Conservation (phyloP, 2,113 vertebrate genomes). For the Chamaea fasciata region DNA sequence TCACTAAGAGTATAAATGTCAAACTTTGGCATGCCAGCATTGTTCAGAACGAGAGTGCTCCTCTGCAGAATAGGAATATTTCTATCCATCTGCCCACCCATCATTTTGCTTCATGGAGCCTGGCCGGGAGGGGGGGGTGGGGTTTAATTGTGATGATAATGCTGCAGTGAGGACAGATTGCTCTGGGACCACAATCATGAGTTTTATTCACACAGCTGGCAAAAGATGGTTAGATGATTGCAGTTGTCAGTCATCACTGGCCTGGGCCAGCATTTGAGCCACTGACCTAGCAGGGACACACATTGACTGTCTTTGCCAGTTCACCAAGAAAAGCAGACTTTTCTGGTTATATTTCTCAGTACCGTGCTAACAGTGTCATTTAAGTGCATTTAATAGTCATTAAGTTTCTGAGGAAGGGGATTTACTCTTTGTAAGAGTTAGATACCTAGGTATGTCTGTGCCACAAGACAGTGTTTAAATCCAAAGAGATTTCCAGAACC, state of each 20-base stretch:
- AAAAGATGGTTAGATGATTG: neutral
- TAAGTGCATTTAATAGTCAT: neutral
- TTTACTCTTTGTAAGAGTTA: neutral
- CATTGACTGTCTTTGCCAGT: neutral
- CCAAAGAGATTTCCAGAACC: neutral
- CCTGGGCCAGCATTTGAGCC: neutral
- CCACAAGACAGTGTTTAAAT: neutral
- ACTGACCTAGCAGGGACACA: neutral
- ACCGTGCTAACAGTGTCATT: neutral
- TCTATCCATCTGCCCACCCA: neutral
- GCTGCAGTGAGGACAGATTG: neutral
- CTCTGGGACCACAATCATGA: neutral
- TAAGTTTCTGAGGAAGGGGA: neutral
- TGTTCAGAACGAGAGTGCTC: neutral
- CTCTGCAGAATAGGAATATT: neutral
- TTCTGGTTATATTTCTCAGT: neutral
- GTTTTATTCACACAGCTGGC: neutral
- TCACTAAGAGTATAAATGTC: neutral
- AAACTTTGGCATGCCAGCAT: neutral
- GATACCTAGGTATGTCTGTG: neutral
- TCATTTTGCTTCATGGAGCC: neutral
- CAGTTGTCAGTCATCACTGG: neutral
- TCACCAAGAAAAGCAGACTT: neutral
- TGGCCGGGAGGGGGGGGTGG: neutral
- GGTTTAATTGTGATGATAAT: neutral